phyloP scores from a whole-genome alignment of 2,113 vertebrate species.

The Bothrops jararaca region DNA sequence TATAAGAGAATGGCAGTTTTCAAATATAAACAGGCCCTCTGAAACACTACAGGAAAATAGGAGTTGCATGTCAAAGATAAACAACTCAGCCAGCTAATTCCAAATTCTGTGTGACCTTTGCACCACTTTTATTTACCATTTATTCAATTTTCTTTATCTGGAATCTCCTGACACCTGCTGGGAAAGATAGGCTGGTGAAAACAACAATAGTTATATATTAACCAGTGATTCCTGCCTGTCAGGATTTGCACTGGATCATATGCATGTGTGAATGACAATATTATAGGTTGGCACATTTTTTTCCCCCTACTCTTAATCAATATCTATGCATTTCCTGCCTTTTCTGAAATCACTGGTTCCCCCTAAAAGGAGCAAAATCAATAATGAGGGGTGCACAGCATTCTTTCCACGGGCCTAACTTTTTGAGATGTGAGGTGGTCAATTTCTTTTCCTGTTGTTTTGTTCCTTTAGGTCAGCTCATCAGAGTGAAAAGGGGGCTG shows the following conservation, averaged over 20 bases:
- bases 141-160: slow-evolving; percentile 55
- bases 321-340: slow-evolving; percentile 37
- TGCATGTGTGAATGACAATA: slow-evolving; percentile 24
- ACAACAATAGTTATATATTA: slow-evolving; percentile 25
- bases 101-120: slow-evolving; percentile 53
- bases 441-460: slow-evolving; percentile 34
- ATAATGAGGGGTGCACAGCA: slow-evolving; percentile 40
- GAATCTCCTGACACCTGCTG: slow-evolving; percentile 44
- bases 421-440: slow-evolving; percentile 51
- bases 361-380: slow-evolving; percentile 31
- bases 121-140: slow-evolving; percentile 44
- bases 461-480: slow-evolving; percentile 37
- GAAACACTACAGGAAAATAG: slow-evolving; percentile 48
- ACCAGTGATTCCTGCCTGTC: slow-evolving; percentile 24
- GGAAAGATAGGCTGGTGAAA: slow-evolving; percentile 23
- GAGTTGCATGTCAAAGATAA: slow-evolving; percentile 12
- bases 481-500: slow-evolving; percentile 21
- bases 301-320: slow-evolving; percentile 38
- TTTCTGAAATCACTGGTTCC: slow-evolving; percentile 27
- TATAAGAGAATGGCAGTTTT: slow-evolving; percentile 1
- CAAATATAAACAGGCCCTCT: slow-evolving; percentile 19
- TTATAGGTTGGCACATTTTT: not conserved
- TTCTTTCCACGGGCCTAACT: slow-evolving; percentile 43
- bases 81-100: slow-evolving; percentile 45
- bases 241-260: slow-evolving; percentile 44